Evolutionary conservation across 2,797 vertebrate genomes (phyloP).

Genomic region (Acrossocheilus wenchowensis): DNA sequence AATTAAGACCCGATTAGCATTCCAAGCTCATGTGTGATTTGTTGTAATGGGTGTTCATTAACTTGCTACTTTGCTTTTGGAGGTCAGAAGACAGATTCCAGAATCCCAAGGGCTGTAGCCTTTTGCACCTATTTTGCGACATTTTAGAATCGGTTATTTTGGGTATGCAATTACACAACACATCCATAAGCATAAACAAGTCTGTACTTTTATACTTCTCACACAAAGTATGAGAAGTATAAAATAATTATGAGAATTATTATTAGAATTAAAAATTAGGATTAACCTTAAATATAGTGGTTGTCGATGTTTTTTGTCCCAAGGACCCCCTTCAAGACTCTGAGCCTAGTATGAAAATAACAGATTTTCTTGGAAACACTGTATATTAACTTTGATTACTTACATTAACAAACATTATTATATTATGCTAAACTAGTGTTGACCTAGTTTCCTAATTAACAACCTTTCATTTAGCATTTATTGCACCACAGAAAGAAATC

Average conservation of each 20-base stretch:
- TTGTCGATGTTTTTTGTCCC: not conserved
- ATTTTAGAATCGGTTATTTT: constrained; percentile 1
- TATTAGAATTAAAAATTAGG: not conserved
- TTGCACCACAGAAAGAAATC: not conserved
- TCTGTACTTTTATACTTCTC: too few species aligned
- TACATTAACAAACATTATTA: constrained; percentile 6
- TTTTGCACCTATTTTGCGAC: constrained; percentile 34
- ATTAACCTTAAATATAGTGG: not conserved
- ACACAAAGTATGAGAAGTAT: not conserved
- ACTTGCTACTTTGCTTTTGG: constrained; percentile 54
- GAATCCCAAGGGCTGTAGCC: constrained; percentile 42
- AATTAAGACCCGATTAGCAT: constrained; percentile 62
- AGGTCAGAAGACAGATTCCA: constrained; percentile 50
- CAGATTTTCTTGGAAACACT: not conserved
- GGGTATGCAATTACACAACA: constrained; percentile 7
- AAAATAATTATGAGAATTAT: not conserved
- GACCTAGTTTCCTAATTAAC: constrained; percentile 2
- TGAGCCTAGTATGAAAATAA: not conserved
- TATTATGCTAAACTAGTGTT: constrained; percentile 14
- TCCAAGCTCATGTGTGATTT: constrained; percentile 55
- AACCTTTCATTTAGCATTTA: constrained; percentile 1
- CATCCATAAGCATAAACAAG: constrained; percentile 2
- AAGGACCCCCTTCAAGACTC: not conserved
- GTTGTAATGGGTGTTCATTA: constrained; percentile 61
- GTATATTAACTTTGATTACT: constrained; percentile 7